Conservation (phyloP, 1,140 invertebrate species). For the Drosophila carrolli region DNA sequence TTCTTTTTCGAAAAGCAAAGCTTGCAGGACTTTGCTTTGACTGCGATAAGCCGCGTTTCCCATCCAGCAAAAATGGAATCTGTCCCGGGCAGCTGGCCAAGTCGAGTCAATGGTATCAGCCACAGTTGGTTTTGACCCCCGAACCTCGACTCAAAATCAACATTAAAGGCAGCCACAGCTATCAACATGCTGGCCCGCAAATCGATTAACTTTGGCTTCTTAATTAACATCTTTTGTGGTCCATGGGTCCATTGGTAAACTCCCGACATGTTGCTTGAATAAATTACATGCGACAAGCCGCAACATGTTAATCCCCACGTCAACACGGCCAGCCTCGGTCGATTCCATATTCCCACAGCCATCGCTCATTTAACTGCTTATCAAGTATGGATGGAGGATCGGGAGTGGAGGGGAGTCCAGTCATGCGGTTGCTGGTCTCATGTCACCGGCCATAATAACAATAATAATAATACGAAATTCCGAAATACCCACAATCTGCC, state of each 20-base stretch:
- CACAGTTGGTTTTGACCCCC: slow-evolving; percentile 35
- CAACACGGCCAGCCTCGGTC: slow-evolving; percentile 21
- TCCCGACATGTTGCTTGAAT: slow-evolving; percentile 43
- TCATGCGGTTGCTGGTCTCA: slow-evolving; percentile 13
- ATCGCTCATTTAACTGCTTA: slow-evolving; percentile 50
- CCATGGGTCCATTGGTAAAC: slow-evolving; percentile 17
- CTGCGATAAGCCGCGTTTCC: slow-evolving; percentile 24
- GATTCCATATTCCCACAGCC: slow-evolving; percentile 23
- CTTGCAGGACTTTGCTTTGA: slow-evolving; percentile 28
- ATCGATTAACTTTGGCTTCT: slow-evolving; percentile 79
- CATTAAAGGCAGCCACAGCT: slow-evolving; percentile 45
- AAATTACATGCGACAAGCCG: slow-evolving; percentile 52
- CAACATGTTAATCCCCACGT: slow-evolving; percentile 54
- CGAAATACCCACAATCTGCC: slow-evolving; percentile 6
- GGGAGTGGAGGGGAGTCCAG: not conserved
- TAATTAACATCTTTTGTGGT: slow-evolving; percentile 76
- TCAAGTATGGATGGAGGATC: slow-evolving; percentile 26
- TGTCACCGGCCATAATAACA: slow-evolving; percentile 53
- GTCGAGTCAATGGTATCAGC: slow-evolving; percentile 11
- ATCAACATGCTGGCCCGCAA: slow-evolving; percentile 55
- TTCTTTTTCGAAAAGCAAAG: not conserved
- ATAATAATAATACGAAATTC: slow-evolving; percentile 31
- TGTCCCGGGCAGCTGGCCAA: not conserved
- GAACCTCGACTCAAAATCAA: not conserved
- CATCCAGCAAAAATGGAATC: slow-evolving; percentile 13